phyloP scores from a whole-genome alignment of 2,888 invertebrate genomes.

The Tridacna crocea region DNA sequence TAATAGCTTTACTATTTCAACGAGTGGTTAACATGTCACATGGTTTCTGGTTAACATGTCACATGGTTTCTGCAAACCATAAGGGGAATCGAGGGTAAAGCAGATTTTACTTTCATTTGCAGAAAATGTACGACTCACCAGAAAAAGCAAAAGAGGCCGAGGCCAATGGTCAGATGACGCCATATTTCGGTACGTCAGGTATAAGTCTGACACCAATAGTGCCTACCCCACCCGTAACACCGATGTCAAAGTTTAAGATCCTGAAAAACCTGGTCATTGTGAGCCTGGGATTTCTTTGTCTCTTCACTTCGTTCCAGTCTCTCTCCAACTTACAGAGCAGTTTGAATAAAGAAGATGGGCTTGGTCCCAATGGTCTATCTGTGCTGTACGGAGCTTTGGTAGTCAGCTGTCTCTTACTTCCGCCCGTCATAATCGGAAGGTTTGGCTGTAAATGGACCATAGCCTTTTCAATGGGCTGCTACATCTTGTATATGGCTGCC shows the following conservation, averaged over 20 bases:
- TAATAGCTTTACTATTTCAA: too few relatives aligned
- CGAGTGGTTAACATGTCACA: too few relatives aligned
- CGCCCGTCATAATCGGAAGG: conserved; percentile 76
- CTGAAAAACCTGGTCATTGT: conserved; percentile 95
- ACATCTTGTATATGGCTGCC: conserved; percentile 96
- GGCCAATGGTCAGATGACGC: conserved; percentile 16
- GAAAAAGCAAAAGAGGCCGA: conserved; percentile 21
- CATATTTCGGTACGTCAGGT: conserved; percentile 38
- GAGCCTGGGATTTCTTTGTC: conserved; percentile 96
- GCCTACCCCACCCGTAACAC: not conserved
- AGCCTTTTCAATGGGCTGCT: conserved; percentile 95
- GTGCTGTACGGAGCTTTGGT: conserved; percentile 97
- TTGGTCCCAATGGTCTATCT: conserved; percentile 95
- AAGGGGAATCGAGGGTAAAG: too few relatives aligned
- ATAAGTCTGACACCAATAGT: conserved; percentile 24
- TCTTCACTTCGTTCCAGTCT: conserved; percentile 97
- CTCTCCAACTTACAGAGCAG: conserved; percentile 96
- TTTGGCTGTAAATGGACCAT: conserved; percentile 98
- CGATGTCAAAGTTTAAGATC: conserved; percentile 86
- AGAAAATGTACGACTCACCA: too few relatives aligned
- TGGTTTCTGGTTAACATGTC: too few relatives aligned
- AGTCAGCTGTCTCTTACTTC: conserved; percentile 96
- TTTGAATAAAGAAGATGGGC: conserved; percentile 94
- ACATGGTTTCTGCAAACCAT: too few relatives aligned
- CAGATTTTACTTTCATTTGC: too few relatives aligned